Percentiles rank a stretch among this genome's conserved stretches.
Conservation (phyloP, 2,888 invertebrate genomes). For the Lepidochrysops patricia region DNA sequence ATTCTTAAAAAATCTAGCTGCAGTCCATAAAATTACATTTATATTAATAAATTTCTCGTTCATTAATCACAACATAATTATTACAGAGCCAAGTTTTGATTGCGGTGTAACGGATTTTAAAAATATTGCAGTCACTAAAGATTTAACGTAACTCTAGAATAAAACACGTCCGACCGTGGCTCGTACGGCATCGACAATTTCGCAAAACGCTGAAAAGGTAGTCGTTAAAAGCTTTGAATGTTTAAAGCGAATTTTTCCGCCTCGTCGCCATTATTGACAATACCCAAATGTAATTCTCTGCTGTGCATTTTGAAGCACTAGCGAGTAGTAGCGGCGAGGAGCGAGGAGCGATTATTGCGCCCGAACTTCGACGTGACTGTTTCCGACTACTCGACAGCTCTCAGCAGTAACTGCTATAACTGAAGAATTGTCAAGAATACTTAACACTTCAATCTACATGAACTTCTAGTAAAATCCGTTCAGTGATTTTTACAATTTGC, state of each 20-base stretch:
- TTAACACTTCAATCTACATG: no score
- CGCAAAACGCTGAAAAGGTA: neutral
- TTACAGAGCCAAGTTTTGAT: no score
- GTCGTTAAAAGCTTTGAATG: constrained; percentile 7
- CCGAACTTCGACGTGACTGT: constrained; percentile 20
- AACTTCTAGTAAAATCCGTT: no score
- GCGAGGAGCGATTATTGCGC: constrained; percentile 14
- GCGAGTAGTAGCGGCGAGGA: no score
- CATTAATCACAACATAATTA: neutral
- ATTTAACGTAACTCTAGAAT: neutral
- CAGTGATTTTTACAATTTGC: no score
- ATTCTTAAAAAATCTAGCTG: no score
- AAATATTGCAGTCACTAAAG: no score
- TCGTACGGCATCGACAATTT: neutral
- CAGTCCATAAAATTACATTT: neutral
- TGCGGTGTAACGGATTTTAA: no score
- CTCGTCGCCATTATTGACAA: neutral
- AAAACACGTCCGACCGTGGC: neutral
- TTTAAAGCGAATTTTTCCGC: neutral
- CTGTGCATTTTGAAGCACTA: neutral
- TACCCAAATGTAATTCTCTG: constrained; percentile 7
- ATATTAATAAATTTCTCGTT: neutral
- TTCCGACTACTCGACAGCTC: neutral
- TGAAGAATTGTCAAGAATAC: neutral
- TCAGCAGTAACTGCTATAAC: no score